Evolutionary conservation across 2,888 invertebrate species (phyloP), one percentile per base, ranked within the genome.

Genomic region (Spatulosminthurus flaviceps): DNA sequence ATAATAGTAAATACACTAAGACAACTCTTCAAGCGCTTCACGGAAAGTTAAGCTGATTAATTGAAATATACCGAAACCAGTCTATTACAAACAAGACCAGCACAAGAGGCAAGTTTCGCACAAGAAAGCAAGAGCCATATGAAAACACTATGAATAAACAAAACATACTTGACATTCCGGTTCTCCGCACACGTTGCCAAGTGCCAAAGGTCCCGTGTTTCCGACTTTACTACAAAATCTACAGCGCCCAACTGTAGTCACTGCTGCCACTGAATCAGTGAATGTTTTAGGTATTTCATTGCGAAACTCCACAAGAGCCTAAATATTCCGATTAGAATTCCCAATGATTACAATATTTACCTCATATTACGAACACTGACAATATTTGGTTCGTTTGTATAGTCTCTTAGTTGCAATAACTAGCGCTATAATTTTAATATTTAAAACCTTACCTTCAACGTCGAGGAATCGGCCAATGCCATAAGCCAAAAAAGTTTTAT

Each of bases 401-500:
- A n/a, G n/a, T n/a, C n/a, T n/a, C n/a, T n/a, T n/a, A n/a, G n/a
- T n/a, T n/a, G n/a, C n/a, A n/a, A n/a, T n/a, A n/a, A n/a, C n/a
- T n/a, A n/a, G n/a, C n/a, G n/a, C n/a, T n/a, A n/a, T n/a, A n/a
- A n/a, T n/a, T n/a, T n/a, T n/a, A 69, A 43, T 29, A n/a, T 34
- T 60, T 41, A 21, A 51, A 43, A 29, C 51, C 24, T 67, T 69
- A 90, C 90, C 88, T 98, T 98, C 21, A 98, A 89, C 0, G 97
- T 97, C 84, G 94, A 92, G 0, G 96, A 94, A 87, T 98, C 98
- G 0, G 98, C 96, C 26, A 98, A 89, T 0, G 97, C 93, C 86
- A 97, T 89, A 7, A 98, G 90, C 97, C 98, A 98, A 88, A 96
- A 97, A 5, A 98, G 89, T 88, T 98, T 97, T 0, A 96, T 96